phyloP scores from a whole-genome alignment of 2,113 vertebrate species.

The Fregetta grallaria region DNA sequence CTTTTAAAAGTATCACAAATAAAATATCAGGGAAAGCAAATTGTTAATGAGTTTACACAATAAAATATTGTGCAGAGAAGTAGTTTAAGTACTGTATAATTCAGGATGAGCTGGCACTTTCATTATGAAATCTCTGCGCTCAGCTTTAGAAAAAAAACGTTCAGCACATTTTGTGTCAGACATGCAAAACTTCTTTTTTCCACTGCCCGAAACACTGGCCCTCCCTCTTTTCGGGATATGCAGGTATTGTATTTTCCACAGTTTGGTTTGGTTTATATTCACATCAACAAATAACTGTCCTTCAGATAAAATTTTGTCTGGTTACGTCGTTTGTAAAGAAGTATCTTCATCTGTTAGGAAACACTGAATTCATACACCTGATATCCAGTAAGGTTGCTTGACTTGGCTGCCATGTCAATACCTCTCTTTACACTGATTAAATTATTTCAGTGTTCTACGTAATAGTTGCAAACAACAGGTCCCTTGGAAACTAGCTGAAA shows the following conservation, averaged over 20 bases:
- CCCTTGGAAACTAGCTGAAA: not conserved
- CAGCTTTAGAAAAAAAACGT: not conserved
- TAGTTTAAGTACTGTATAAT: not conserved
- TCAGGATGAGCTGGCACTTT: not conserved
- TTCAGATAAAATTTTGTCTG: not conserved
- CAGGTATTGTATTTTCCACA: not conserved
- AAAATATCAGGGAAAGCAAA: not conserved
- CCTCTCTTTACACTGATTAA: not conserved
- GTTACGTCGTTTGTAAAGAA: not conserved
- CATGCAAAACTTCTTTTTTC: not conserved
- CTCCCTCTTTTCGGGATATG: fast-evolving
- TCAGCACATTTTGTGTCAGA: not conserved
- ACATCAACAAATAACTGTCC: not conserved
- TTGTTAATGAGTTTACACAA: not conserved
- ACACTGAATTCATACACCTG: not conserved
- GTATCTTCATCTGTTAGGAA: not conserved
- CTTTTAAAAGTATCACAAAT: not conserved
- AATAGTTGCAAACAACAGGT: not conserved
- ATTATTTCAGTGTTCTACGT: not conserved
- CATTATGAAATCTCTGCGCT: not conserved
- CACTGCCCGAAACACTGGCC: not conserved
- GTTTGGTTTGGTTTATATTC: not conserved
- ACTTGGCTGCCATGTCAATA: not conserved
- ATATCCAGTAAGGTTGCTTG: not conserved
- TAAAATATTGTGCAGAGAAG: not conserved